A percentile compares a stretch with the other conserved stretches of the same genome.
Conservation (phyloP, 2,888 invertebrate species). For the Ornithoptera alexandrae region DNA sequence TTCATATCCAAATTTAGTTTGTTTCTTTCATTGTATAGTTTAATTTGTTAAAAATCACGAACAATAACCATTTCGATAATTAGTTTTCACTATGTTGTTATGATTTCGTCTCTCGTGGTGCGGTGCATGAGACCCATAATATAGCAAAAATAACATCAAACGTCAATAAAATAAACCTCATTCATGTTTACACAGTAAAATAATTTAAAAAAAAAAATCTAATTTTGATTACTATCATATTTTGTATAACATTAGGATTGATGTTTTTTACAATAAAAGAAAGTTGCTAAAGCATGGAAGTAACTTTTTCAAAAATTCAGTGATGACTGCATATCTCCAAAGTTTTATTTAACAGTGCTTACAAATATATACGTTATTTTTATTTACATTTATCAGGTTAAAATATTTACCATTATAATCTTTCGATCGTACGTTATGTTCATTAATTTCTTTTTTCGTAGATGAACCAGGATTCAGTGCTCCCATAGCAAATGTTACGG, state of each 20-base stretch:
- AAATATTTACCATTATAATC: neutral
- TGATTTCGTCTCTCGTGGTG: constrained; percentile 12
- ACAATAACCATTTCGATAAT: constrained; percentile 30
- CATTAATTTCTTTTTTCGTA: constrained; percentile 49
- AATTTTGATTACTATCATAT: neutral
- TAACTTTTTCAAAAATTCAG: neutral
- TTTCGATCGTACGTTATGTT: neutral
- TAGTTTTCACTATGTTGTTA: constrained; percentile 16
- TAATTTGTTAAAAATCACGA: constrained; percentile 46
- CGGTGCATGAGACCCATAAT: constrained; percentile 3
- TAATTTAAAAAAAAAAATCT: no score
- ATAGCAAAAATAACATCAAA: constrained; percentile 3
- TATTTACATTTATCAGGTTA: neutral
- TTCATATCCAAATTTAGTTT: neutral
- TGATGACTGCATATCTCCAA: neutral
- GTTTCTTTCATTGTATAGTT: constrained; percentile 38
- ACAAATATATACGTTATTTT: neutral
- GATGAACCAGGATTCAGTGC: constrained; percentile 90
- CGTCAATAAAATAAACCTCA: constrained; percentile 5
- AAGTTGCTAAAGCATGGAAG: no score
- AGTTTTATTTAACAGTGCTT: neutral
- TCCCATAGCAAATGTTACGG: constrained; percentile 90
- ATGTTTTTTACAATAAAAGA: neutral
- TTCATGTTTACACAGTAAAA: no score
- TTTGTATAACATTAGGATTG: neutral